Evolutionary conservation across 2,888 invertebrate genomes (phyloP).

Genomic region (Anticlea derivata): DNA sequence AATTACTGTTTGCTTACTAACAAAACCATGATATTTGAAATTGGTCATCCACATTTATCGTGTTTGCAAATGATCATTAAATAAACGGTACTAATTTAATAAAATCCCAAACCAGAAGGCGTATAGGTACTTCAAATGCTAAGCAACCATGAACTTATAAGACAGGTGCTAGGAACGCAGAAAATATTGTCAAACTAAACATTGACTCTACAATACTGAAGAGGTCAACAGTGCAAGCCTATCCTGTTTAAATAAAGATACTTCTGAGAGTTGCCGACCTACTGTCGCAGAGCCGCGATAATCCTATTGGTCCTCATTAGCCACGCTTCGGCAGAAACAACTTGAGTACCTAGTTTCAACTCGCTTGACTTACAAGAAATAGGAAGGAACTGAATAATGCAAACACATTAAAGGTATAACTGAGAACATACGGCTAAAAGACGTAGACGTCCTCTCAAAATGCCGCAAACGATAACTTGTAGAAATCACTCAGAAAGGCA

Average conservation of each 20-base stretch:
- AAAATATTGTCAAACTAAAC: conserved; percentile 5
- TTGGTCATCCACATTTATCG: background rate
- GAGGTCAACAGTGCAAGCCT: conserved; percentile 7
- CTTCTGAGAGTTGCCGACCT: conserved; percentile 38
- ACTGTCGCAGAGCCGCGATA: conserved; percentile 40
- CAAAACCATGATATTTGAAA: background rate
- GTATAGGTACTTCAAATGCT: background rate
- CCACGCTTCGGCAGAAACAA: conserved; percentile 33
- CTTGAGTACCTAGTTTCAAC: too few relatives aligned
- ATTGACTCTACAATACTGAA: conserved; percentile 10
- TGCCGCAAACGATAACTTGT: background rate
- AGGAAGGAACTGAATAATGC: conserved; percentile 4
- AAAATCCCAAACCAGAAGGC: background rate
- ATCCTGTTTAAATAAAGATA: conserved; percentile 44
- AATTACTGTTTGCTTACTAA: conserved; percentile 12
- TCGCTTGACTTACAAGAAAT: conserved; percentile 4
- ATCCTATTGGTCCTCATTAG: conserved; percentile 43
- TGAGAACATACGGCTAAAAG: background rate
- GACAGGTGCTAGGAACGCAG: conserved; percentile 1
- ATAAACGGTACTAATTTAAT: too few relatives aligned
- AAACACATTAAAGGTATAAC: conserved; percentile 2
- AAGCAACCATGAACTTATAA: background rate
- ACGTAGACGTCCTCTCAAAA: background rate
- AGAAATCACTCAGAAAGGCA: background rate
- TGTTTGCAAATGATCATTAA: too few relatives aligned